Base-by-base conservation (phyloP, 2,113 vertebrate species). In the Mixornis gularis region DNA sequence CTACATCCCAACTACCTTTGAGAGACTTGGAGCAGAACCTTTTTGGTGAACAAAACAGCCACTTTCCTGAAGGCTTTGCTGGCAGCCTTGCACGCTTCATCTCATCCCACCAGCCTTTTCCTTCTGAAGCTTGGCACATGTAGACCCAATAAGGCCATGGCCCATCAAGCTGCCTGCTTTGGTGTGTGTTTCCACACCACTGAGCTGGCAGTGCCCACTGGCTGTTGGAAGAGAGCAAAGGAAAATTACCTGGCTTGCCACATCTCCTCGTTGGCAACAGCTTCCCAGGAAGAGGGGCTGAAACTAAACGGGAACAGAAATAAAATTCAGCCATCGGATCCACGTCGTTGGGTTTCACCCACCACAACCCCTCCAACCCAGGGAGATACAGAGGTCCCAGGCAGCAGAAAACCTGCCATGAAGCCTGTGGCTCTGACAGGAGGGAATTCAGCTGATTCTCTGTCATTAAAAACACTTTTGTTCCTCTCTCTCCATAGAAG, bases 251-350 rank as follows among this genome's bases (percentile, higher is more conserved):
- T 99, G 96, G 99, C 98, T 97, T 99, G 99, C 99, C 99, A 99
- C 99, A 99, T 99, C 96, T 99, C 99, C 96, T 99, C 99, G 22
- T 99, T 99, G 95, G 98, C 99, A 8, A 99, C 98, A 41, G 97
- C 98, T 96, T 99, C 99, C 99, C 99, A 99, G 62, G 99, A 99
- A 81, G 98, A 97, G 55, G 98, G 96, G 86, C 97, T 96, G 96
- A 99, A 99, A 96, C 99, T 99, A 93, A 79, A 96, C 6, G 53
- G 58, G 87, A 81, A 91, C 13, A n/a, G 83, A 85, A 90, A 77
- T 3, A 48, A 90, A 89, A 96, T 89, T 65, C 76, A 85, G 74
- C 53, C 40, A 52, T 65, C 41, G 43, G 38, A 79, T 55, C 52
- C 38, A 32, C 2, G 0, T n/a, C 6, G 4, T 32, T 32, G 40